Base-by-base conservation (phyloP, 2,797 vertebrate species). In the Limnodromus scolopaceus region DNA sequence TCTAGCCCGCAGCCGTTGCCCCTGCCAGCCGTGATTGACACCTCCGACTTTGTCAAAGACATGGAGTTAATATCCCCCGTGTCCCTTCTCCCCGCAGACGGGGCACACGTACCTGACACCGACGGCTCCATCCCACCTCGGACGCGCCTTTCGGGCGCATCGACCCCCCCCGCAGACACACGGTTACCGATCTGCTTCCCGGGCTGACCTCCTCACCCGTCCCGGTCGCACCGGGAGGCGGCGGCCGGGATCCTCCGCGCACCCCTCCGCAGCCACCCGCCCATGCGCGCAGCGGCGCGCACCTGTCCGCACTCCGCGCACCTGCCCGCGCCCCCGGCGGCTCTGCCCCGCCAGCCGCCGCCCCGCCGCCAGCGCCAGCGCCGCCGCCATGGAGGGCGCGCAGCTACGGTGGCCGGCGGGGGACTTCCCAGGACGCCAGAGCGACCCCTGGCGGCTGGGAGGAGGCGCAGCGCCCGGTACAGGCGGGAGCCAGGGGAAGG, bases 51-150 rank as follows among this genome's bases (percentile, higher is more conserved):
- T 36, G 60, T 57, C 66, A 69, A 39, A 91, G 89, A 48, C 30
- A 45, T 13, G 6, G 46, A 57, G 89, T 81, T 89, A 57, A 89
- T 41, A 93, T 43, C 91, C 68, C 69, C 63, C 83, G 48, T 58
- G 79, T 32, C 90, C 64, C 55, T 81, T 90, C 71, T 91, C 82
- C 79, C 92, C 64, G 68, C 72, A 45, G 70, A 83, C 46, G 34
- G 74, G 80, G 88, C 95, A 70, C 79, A 41, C 36, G 46, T 3
- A 16, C 25, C 38, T n/a, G 93, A 63, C 69, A n/a, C 72, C 6
- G 81, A 43, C 27, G 70, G 96, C 92, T 92, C 92, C 82, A 75
- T 94, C 92, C 93, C 94, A 43, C 91, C 91, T 84, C 95, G 92
- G 75, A 65, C 75, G 92, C 70, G 69, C 68, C 49, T 22, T 28